A percentile compares a stretch with the other conserved stretches of the same genome.
Evolutionary conservation across 2,797 vertebrate genomes (phyloP).

Genomic region (Lepus oiostolus): DNA sequence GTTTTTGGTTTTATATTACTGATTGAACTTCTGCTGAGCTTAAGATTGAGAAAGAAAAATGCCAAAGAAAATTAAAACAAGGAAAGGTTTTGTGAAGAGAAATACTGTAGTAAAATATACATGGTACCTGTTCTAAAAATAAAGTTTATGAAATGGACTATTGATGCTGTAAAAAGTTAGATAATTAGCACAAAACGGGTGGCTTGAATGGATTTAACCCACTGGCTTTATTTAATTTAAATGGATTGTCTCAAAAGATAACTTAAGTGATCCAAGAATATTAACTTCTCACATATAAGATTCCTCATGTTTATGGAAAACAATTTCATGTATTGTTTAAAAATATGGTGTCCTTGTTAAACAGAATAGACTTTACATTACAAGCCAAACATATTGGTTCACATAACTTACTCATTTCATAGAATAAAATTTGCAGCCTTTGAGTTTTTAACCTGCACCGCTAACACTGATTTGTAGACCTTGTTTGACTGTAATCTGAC

Average conservation of each 20-base stretch:
- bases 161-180: slow-evolving; percentile 56
- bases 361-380: not conserved
- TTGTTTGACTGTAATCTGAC: not conserved
- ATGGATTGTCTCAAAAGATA: slow-evolving; percentile 40
- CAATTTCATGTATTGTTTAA: not conserved
- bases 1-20: slow-evolving; percentile 56
- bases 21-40: slow-evolving; percentile 28
- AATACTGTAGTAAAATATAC: not conserved
- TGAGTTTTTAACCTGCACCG: not conserved
- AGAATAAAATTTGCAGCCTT: not conserved
- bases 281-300: slow-evolving; percentile 29
- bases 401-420: not conserved
- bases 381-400: not conserved
- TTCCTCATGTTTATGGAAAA: not conserved
- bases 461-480: not conserved
- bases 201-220: slow-evolving; percentile 5
- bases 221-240: slow-evolving; percentile 44
- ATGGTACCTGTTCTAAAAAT: not conserved
- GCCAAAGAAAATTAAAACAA: slow-evolving; percentile 41
- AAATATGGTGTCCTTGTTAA: not conserved
- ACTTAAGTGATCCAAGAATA: not conserved
- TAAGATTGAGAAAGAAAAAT: slow-evolving; percentile 60
- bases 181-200: slow-evolving; percentile 3
- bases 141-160: slow-evolving; percentile 42
- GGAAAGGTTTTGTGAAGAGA: slow-evolving; percentile 1